Evolutionary conservation across 2,888 invertebrate species (phyloP).

Genomic region (Serrognathus titanus): DNA sequence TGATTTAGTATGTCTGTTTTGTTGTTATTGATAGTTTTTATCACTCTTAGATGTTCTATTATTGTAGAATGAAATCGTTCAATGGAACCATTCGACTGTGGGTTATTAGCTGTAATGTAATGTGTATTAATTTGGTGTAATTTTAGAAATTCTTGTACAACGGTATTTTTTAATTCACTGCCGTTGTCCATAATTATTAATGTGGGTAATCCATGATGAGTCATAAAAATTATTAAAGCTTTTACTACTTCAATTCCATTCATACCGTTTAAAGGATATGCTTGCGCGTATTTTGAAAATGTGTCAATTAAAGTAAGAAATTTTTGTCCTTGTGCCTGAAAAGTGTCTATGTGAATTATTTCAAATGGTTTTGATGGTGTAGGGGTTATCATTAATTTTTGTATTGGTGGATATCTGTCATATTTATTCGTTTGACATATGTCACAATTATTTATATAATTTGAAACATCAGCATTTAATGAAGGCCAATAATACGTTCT

Average conservation of each 20-base stretch:
- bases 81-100: not conserved
- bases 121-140: not conserved
- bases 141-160: not conserved
- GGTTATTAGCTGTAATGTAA: not conserved
- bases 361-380: constrained; percentile 11
- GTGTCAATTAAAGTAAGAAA: constrained; percentile 15
- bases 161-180: too few relatives aligned
- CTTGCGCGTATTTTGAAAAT: constrained; percentile 15
- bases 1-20: too few relatives aligned
- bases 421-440: not conserved
- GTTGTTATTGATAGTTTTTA: too few relatives aligned
- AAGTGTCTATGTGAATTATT: constrained; percentile 13
- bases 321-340: constrained; percentile 11
- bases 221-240: not conserved
- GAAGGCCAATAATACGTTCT: not conserved
- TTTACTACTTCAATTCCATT: constrained; percentile 1
- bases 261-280: constrained; percentile 7
- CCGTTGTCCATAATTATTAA: not conserved
- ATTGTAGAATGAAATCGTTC: not conserved
- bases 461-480: not conserved
- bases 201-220: not conserved
- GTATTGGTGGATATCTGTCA: not conserved
- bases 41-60: not conserved
- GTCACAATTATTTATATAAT: constrained; percentile 2
- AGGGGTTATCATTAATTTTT: not conserved